Percentiles rank a stretch among this genome's conserved stretches.
These are phyloP conservation scores for Luperina nickerlii DNA, from an alignment of 2,888 invertebrate species.

Conservation along the genomic window DNA sequence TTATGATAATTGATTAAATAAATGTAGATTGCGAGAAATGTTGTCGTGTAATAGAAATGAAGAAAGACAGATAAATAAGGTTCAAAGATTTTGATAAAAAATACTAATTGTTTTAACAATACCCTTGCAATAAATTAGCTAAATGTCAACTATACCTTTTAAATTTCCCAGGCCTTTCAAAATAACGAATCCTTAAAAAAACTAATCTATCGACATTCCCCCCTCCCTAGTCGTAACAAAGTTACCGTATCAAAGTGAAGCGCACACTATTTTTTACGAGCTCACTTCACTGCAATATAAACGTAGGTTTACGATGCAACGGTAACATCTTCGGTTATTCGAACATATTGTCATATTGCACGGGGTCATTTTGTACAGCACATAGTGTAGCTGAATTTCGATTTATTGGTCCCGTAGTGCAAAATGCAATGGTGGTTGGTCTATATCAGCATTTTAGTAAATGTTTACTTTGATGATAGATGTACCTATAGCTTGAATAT, in stretches of 20 bases:
- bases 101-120: too few species aligned
- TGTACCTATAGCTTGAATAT: neutral
- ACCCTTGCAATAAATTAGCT: neutral
- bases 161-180: too few species aligned
- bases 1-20: neutral
- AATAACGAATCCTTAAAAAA: neutral
- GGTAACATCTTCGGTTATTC: constrained; percentile 34
- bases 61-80: too few species aligned
- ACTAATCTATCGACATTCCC: constrained; percentile 12
- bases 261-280: constrained; percentile 60
- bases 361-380: constrained; percentile 4
- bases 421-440: neutral
- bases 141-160: neutral
- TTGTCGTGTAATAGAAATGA: too few species aligned
- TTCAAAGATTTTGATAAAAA: too few species aligned
- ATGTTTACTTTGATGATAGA: neutral
- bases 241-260: constrained; percentile 47
- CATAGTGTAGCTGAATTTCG: constrained; percentile 16
- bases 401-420: neutral
- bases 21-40: neutral
- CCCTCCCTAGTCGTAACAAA: constrained; percentile 50
- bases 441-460: neutral
- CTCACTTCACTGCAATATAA: constrained; percentile 43
- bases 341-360: constrained; percentile 30
- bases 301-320: constrained; percentile 49